These are phyloP conservation scores for Polymixis flavicincta DNA, from an alignment of 2,888 invertebrate species.

Conservation along the genomic window DNA sequence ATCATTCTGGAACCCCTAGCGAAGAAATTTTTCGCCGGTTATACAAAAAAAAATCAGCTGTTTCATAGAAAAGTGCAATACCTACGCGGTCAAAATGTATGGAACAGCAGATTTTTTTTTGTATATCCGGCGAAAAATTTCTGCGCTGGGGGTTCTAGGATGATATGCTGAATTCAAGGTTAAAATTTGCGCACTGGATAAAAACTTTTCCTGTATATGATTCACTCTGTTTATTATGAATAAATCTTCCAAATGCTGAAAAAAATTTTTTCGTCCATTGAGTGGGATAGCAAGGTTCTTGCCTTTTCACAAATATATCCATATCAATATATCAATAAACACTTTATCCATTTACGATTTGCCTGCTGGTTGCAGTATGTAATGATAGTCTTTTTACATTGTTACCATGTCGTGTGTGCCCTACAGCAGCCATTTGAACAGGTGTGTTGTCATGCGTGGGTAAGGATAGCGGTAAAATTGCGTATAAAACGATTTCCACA, in stretches of 20 bases:
- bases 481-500: background rate
- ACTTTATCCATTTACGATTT: background rate
- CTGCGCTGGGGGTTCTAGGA: no score
- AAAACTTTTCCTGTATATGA: no score
- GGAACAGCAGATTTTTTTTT: no score
- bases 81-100: no score
- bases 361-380: background rate
- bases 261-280: background rate
- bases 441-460: conserved; percentile 23
- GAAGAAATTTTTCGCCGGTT: no score
- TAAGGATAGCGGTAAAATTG: conserved; percentile 18
- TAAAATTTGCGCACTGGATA: no score
- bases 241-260: background rate
- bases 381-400: background rate
- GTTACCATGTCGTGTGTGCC: background rate
- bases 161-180: no score
- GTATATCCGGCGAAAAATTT: no score
- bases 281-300: background rate
- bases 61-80: no score
- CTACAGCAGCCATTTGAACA: conserved; percentile 17
- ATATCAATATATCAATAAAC: background rate
- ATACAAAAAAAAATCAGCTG: no score
- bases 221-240: no score
- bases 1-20: no score
- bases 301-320: background rate